Base-by-base conservation (phyloP, 1,140 invertebrate species). In the fruit fly (Drosophila melanogaster) region DNA sequence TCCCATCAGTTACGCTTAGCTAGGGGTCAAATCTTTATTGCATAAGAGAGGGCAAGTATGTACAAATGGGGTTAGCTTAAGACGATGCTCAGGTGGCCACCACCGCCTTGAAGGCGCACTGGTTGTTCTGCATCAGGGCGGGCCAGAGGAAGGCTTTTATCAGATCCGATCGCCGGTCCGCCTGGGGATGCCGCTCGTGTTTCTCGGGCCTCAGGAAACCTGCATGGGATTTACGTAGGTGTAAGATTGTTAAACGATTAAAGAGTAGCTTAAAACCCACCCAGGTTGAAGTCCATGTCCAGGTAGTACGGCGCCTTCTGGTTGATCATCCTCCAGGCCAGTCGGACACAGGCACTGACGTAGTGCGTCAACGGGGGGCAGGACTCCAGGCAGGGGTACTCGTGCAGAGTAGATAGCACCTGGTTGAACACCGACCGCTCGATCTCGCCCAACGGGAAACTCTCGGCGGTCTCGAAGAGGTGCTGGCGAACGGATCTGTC, bases 121-220 rank as follows among this genome's bases (percentile, higher is more conserved):
- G 92, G 64, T 92, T 93, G 24, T 93, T 93, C 72, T 94, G 93
- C 92, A 95, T 93, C 33, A 95, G 92, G 10, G 94, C 94, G 12
- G 94, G 94, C 94, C 94, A 95, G 12, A 95, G 93, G 80, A 94
- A 95, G 5, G 94, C 93, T 66, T 93, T 93, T 69, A 95, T 94
- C 11, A 94, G 92, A 80, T 95, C 94, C 6, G 94, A 94, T 66
- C 93, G 93, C 5, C 93, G 90, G 74, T 94, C 94, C 4, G 94
- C 92, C 8, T 93, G 90, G 37, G 93, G 92, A 84, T 94, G 94
- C 4, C 94, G 92, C 15, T 94, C 94, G 86, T 95, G 94, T 65
- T 93, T 94, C 55, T 94, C 93, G 14, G 90, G 91, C 15, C 91
- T 83, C 38, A 92, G 58, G n/a, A 92, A 92, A 1, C 91, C 91